Evolutionary conservation across 2,113 vertebrate species (phyloP), one percentile per base, ranked within the genome.

Genomic region (Puma concolor): DNA sequence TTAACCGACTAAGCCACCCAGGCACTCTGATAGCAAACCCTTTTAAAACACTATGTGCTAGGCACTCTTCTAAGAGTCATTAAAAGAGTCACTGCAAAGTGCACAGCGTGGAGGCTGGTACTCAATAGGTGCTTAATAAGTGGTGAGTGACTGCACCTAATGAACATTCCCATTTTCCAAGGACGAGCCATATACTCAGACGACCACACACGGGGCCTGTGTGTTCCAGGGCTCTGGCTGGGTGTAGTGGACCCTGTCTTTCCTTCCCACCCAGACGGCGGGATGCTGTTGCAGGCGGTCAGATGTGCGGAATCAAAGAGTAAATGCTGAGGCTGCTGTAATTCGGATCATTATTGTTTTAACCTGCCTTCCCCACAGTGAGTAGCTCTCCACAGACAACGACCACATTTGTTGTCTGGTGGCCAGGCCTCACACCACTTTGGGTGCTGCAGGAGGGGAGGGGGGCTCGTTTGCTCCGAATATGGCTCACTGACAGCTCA

Each of bases 381-480:
- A 52, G 69, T 21, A 38, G 48, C 67, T 92, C 63, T 87, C 63
- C 92, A 86, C 23, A 57, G 89, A 92, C 67, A 92, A 72, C 89
- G 83, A 33, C 86, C 57, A 5, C 31, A 12, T 54, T 54, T 54
- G 25, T 89, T 36, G 21, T 54, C 74, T 0, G 7, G 67, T 38
- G 38, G 72, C 60, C 17, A 0, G 89, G 90, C 69, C 36, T 76
- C 64, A 33, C 0, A 4, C 83, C 19, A 3, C 94, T 84, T 25
- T 79, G 71, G 23, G 38, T 25, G 12, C 52, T 50, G 19, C 19
- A 29, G 90, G 77, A 88, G 48, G 41, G 57, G 36, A 76, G 33
- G 36, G 38, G 60, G 29, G 67, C 67, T 95, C 27, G 38, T 91
- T 57, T 86, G 63, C 67, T 67, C 63, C 0, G 14, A 88, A 44